These are phyloP conservation scores for Melinaea menophilus DNA, from an alignment of 2,888 invertebrate genomes.

Conservation along the genomic window DNA sequence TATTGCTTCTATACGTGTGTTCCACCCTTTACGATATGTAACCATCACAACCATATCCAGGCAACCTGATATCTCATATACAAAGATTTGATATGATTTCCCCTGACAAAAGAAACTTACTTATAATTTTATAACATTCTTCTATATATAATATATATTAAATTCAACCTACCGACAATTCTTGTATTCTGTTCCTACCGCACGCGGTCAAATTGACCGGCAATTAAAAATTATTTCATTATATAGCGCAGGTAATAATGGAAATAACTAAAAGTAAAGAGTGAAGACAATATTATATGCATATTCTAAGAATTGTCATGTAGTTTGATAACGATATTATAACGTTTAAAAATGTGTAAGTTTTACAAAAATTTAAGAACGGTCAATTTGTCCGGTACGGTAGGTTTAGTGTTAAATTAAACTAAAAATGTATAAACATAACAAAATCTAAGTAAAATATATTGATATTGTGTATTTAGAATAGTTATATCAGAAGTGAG, in stretches of 20 bases:
- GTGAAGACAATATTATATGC: no score
- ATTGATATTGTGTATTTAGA: conserved; percentile 38
- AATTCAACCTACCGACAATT: no score
- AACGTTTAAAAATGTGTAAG: no score
- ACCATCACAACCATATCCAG: conserved; percentile 67
- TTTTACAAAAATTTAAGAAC: no score
- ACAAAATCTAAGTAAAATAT: neutral
- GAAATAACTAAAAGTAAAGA: no score
- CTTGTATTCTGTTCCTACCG: no score
- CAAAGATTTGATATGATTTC: conserved; percentile 66
- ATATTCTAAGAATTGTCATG: no score
- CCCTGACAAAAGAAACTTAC: conserved; percentile 56
- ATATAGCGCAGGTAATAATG: no score
- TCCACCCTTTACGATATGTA: conserved; percentile 37
- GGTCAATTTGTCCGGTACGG: no score
- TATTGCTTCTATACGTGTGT: neutral
- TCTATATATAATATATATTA: conserved; percentile 22
- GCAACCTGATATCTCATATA: conserved; percentile 63
- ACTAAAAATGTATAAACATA: neutral
- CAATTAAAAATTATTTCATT: no score
- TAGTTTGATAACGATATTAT: no score
- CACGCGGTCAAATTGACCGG: no score
- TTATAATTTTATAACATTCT: neutral
- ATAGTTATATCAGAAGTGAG: conserved; percentile 78
- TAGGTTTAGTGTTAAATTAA: conserved; percentile 8